Percentiles rank a stretch among this genome's conserved stretches.
phyloP scores from a whole-genome alignment of 2,113 vertebrate genomes.

The Melanotaenia duboulayi region DNA sequence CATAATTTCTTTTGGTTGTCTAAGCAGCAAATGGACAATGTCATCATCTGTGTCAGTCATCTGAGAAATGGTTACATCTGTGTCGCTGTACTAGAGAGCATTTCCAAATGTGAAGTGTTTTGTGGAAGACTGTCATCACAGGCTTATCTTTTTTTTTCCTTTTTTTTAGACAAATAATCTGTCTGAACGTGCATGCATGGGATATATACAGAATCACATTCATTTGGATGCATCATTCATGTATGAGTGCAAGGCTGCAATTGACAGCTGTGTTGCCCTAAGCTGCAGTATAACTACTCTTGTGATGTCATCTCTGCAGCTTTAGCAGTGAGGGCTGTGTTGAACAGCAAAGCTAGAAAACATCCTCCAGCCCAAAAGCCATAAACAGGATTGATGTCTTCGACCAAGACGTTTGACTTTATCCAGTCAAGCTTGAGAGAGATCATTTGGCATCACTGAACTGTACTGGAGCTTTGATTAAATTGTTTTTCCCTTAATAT shows the following conservation, averaged over 20 bases:
- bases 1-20: conserved; percentile 72
- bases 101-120: background rate
- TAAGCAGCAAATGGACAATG: conserved; percentile 69
- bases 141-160: too few relatives aligned
- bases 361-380: conserved; percentile 73
- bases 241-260: conserved; percentile 51
- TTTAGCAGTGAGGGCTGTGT: conserved; percentile 55
- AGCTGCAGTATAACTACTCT: conserved; percentile 64
- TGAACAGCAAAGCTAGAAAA: conserved; percentile 74
- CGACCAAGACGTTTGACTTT: conserved; percentile 74
- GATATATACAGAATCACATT: conserved; percentile 15
- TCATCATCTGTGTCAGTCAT: conserved; percentile 43
- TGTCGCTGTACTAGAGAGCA: background rate
- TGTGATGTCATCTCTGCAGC: conserved; percentile 61
- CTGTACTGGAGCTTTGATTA: conserved; percentile 67
- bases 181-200: conserved; percentile 3
- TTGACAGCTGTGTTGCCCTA: conserved; percentile 67
- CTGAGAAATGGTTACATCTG: conserved; percentile 19
- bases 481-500: conserved; percentile 61
- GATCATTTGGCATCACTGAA: conserved; percentile 78
- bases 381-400: conserved; percentile 81
- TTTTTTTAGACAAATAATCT: conserved; percentile 1
- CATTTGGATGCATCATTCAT: conserved; percentile 61
- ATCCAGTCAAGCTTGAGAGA: conserved; percentile 76
- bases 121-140: background rate